Evolutionary conservation across 2,113 vertebrate genomes (phyloP).

Genomic region (Apaloderma vittatum): DNA sequence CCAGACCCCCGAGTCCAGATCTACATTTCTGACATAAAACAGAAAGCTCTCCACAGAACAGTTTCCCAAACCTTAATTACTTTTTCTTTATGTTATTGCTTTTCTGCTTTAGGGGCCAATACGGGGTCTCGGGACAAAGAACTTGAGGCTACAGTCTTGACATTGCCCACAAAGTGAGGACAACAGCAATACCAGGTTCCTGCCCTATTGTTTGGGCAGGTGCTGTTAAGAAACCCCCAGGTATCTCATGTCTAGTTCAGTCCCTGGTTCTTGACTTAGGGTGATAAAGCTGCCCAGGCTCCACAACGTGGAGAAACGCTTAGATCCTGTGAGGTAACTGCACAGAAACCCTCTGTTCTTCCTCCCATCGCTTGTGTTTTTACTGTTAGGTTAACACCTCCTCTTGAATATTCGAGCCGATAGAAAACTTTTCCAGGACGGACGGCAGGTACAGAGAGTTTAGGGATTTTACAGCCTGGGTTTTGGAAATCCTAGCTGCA

Average conservation of each 20-base stretch:
- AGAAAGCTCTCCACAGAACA: constrained; percentile 15
- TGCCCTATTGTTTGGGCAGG: not conserved
- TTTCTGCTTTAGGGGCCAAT: not conserved
- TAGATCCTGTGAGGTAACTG: accelerated
- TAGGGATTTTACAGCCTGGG: not conserved
- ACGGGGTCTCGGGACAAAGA: not conserved
- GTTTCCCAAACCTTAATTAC: not conserved
- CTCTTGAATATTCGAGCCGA: not conserved
- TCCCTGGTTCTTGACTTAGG: not conserved
- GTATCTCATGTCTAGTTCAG: accelerated
- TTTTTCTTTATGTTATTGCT: not conserved
- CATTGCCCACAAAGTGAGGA: accelerated
- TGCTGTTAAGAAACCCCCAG: not conserved
- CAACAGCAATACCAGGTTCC: not conserved
- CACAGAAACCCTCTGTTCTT: not conserved
- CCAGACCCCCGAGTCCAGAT: not conserved
- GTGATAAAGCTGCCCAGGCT: not conserved
- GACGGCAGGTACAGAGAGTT: not conserved
- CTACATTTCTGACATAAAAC: constrained; percentile 34
- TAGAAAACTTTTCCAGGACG: not conserved
- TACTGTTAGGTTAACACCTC: accelerated
- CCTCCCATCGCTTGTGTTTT: not conserved
- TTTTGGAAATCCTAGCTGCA: not conserved
- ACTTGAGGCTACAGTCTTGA: not conserved
- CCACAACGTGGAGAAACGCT: accelerated